Percentiles rank a stretch among this genome's conserved stretches.
phyloP scores from a whole-genome alignment of 2,113 vertebrate species.

The Actenoides hombroni region DNA sequence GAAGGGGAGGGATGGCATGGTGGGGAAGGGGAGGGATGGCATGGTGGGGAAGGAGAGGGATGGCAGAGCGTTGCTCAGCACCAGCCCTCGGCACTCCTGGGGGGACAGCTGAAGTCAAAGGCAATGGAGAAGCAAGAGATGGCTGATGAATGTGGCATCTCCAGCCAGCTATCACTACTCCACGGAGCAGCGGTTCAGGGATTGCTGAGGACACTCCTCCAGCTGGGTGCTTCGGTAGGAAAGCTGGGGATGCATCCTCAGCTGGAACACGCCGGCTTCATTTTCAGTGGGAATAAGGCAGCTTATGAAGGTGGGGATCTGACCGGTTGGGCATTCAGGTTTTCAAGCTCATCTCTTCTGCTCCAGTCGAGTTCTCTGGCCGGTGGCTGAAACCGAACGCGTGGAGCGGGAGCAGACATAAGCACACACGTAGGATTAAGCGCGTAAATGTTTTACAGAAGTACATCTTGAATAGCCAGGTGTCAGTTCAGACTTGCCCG shows the following conservation, averaged over 20 bases:
- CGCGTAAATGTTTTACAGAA: neutral
- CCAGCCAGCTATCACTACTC: fast-evolving
- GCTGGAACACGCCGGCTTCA: neutral
- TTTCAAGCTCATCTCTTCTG: neutral
- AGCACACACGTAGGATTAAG: neutral
- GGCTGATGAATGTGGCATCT: neutral
- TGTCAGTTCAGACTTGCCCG: neutral
- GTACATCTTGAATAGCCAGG: neutral
- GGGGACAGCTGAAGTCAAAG: neutral
- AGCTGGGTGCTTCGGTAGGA: neutral
- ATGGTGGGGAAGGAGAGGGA: neutral
- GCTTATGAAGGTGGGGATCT: neutral
- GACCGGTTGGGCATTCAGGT: neutral
- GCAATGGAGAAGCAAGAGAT: neutral
- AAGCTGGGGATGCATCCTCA: neutral
- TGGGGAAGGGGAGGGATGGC: no score
- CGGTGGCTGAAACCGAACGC: neutral
- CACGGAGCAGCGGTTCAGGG: neutral
- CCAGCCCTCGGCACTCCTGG: neutral
- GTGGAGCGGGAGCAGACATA: neutral
- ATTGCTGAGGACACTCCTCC: neutral
- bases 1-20: neutral
- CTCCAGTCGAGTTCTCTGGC: neutral
- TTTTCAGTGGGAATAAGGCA: neutral
- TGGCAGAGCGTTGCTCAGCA: neutral